phyloP scores from a whole-genome alignment of 1,140 invertebrate species.

The Microvelia longipes region DNA sequence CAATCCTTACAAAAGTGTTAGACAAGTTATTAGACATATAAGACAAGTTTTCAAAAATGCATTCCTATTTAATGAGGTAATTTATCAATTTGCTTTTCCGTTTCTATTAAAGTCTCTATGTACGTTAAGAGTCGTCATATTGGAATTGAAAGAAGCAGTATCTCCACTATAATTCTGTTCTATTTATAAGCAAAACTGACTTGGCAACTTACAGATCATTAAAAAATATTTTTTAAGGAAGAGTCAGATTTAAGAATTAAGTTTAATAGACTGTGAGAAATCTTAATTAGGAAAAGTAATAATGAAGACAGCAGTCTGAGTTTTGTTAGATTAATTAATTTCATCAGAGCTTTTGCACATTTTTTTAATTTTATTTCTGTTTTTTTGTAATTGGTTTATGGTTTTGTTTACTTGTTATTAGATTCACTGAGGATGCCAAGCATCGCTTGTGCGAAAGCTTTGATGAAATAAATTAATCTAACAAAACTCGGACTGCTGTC shows the following conservation, averaged over 20 bases:
- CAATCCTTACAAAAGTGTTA: background rate
- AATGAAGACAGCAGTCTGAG: too few species aligned
- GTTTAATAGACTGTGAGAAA: too few species aligned
- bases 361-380: too few species aligned
- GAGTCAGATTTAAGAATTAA: too few species aligned
- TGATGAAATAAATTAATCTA: too few species aligned
- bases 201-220: background rate
- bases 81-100: background rate
- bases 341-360: background rate
- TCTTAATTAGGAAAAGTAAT: too few species aligned
- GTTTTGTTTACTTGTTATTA: too few species aligned
- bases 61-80: background rate
- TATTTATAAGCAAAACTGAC: background rate
- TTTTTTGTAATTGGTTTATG: too few species aligned
- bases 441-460: too few species aligned
- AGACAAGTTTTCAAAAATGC: background rate
- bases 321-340: too few species aligned
- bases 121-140: background rate
- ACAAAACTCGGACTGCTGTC: too few species aligned
- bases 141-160: background rate
- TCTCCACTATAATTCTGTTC: background rate
- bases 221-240: background rate
- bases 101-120: background rate
- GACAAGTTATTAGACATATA: background rate
- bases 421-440: too few species aligned